phyloP scores from a whole-genome alignment of 2,888 invertebrate genomes.

The Eustalomyia histrio region DNA sequence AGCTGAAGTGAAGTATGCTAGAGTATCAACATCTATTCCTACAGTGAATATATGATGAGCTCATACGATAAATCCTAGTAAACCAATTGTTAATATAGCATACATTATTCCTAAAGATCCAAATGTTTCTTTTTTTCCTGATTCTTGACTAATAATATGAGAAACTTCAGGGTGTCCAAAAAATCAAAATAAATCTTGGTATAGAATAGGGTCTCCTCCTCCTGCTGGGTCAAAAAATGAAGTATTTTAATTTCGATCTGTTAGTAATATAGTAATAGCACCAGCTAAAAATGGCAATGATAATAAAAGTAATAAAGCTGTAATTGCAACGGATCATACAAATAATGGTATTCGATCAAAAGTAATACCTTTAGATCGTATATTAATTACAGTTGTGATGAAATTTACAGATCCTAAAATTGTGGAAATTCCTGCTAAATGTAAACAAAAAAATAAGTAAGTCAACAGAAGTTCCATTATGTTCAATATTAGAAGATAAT shows the following conservation, averaged over 20 bases:
- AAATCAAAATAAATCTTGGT: conserved; percentile 93
- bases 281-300: conserved; percentile 89
- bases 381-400: conserved; percentile 88
- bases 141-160: conserved; percentile 87
- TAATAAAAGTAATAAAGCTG: conserved; percentile 83
- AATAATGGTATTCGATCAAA: conserved; percentile 86
- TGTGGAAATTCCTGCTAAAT: conserved; percentile 86
- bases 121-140: conserved; percentile 87
- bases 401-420: conserved; percentile 90
- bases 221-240: conserved; percentile 90
- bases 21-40: conserved; percentile 90
- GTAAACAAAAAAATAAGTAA: conserved; percentile 88
- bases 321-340: conserved; percentile 86
- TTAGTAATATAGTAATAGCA: conserved; percentile 89
- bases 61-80: conserved; percentile 91
- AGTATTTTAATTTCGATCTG: conserved; percentile 89
- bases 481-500: conserved; percentile 83
- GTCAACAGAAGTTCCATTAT: conserved; percentile 86
- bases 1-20: conserved; percentile 90
- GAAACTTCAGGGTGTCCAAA: conserved; percentile 93
- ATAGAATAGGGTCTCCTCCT: conserved; percentile 89
- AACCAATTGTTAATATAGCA: conserved; percentile 90
- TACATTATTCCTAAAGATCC: conserved; percentile 85
- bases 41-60: conserved; percentile 93
- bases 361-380: conserved; percentile 82